Base-by-base conservation (phyloP, 2,113 vertebrate genomes). In the Syngnathoides biaculeatus region DNA sequence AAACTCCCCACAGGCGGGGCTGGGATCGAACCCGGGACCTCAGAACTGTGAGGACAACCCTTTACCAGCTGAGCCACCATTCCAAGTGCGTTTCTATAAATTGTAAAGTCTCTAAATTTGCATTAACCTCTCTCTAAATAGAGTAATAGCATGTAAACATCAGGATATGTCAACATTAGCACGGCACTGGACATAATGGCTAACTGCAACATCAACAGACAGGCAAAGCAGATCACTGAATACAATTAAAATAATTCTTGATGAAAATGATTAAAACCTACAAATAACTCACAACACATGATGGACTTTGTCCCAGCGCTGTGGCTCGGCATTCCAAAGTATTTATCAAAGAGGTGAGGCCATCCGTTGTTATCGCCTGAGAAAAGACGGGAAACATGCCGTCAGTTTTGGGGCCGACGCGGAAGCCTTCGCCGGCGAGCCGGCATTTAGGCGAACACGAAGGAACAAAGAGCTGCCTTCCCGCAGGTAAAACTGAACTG, bases 321-420 rank as follows among this genome's bases (percentile, higher is more conserved):
- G 42, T 87, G 71, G 52, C 72, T 86, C 19, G 90, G 93, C 72
- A 90, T 90, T 69, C 91, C 90, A 72, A 95, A 94, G 68, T 94
- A 94, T 71, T 94, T 95, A 85, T 97, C 95, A 42, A 98, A 90
- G 47, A 96, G 93, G 68, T 92, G 87, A 38, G 95, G 92, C 97
- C 97, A 98, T 71, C 97, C 97, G 24, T 93, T 96, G 84, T 95
- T 95, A 90, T 98, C 95, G 67, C 92, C 97, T 98, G 84, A 72
- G 80, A 85, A 73, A 75, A 79, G 77, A 89, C 80, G 0, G 69
- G 61, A 20, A 65, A 15, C 14, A 30, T 57, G 27, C 26, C 24
- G 27, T 27, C 12, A 27, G 5, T 26, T 56, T 14, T 24, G n/a
- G n/a, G n/a, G n/a, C n/a, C n/a, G n/a, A n/a, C n/a, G n/a, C n/a